phyloP scores from a whole-genome alignment of 2,888 invertebrate species.

The Ochropacha duplaris region DNA sequence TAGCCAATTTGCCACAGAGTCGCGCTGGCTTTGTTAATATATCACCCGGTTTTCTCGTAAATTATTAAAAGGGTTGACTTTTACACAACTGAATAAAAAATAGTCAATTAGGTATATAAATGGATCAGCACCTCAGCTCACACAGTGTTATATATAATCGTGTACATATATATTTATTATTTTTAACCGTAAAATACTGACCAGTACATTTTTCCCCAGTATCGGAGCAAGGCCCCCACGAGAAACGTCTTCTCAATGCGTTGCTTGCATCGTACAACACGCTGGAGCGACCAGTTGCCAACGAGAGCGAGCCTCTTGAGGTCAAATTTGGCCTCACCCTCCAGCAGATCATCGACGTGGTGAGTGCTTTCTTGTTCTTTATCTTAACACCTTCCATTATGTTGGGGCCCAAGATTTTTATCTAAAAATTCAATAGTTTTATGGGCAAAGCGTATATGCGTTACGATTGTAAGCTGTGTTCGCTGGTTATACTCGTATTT shows the following conservation, averaged over 20 bases:
- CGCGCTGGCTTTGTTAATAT: constrained; percentile 10
- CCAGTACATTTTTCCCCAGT: constrained; percentile 71
- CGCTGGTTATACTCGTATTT: no score
- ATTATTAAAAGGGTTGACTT: neutral
- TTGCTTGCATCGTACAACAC: constrained; percentile 93
- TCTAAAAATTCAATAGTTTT: no score
- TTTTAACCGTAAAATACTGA: neutral
- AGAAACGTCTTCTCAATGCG: constrained; percentile 93
- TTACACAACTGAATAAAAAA: neutral
- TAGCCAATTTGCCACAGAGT: constrained; percentile 30
- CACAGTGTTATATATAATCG: no score
- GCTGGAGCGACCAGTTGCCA: constrained; percentile 94
- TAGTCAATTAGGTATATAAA: neutral
- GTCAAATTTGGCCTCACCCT: constrained; percentile 95
- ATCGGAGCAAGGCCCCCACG: constrained; percentile 94
- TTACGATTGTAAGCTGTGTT: no score
- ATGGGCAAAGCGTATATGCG: no score
- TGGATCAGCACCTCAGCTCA: constrained; percentile 7
- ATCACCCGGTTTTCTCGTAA: neutral
- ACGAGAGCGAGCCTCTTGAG: constrained; percentile 95
- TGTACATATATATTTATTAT: neutral
- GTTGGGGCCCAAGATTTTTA: neutral
- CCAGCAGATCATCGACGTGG: constrained; percentile 97
- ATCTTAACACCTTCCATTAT: constrained; percentile 5
- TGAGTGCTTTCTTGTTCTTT: constrained; percentile 79